Evolutionary conservation across 2,888 invertebrate species (phyloP).

Genomic region (Crioceris asparagi): DNA sequence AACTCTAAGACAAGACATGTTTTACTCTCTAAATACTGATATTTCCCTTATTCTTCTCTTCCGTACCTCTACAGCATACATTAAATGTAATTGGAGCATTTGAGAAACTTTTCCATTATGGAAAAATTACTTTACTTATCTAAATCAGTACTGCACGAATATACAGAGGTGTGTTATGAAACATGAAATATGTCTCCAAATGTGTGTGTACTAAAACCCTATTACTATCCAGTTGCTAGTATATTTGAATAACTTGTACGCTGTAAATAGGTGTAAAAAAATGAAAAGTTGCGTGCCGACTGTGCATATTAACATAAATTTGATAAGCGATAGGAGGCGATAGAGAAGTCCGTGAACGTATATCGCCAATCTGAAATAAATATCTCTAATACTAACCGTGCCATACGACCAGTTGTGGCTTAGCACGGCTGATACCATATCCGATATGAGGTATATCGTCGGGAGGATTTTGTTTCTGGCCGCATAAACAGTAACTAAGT

Average conservation of each 20-base stretch:
- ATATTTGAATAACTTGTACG: conserved; percentile 12
- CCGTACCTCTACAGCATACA: too few species aligned
- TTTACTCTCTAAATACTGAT: too few species aligned
- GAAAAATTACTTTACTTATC: conserved; percentile 1
- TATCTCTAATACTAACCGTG: too few species aligned
- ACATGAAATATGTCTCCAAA: conserved; percentile 3
- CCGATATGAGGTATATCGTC: too few species aligned
- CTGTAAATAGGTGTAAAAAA: conserved; percentile 25
- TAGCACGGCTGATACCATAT: too few species aligned
- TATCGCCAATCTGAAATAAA: conserved; percentile 33
- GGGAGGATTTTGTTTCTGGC: too few species aligned
- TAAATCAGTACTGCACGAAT: neutral
- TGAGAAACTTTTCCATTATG: neutral
- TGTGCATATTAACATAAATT: conserved; percentile 31
- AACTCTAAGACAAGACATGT: too few species aligned
- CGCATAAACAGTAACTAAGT: too few species aligned
- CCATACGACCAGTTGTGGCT: too few species aligned
- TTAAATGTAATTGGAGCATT: too few species aligned
- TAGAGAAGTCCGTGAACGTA: conserved; percentile 31
- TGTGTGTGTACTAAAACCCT: neutral
- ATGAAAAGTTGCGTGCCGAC: conserved; percentile 30
- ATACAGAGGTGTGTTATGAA: conserved; percentile 1
- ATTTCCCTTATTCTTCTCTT: too few species aligned
- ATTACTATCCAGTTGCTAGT: neutral
- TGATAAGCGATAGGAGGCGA: conserved; percentile 33